Conservation (phyloP, 1,140 invertebrate genomes). For the Drosophila setifemur region DNA sequence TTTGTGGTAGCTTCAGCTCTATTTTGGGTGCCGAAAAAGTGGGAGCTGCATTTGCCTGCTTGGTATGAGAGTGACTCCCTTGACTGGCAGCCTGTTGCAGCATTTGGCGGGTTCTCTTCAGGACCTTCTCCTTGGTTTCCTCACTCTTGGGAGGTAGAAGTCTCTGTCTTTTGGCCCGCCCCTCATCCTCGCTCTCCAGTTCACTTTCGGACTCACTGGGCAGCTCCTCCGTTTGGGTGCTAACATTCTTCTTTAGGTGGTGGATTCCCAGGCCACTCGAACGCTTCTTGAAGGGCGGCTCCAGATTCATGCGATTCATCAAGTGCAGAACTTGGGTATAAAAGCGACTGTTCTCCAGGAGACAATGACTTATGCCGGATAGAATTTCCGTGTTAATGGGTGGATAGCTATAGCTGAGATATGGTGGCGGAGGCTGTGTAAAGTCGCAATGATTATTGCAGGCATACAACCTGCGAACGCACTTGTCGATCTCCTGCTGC, state of each 20-base stretch:
- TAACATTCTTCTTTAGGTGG: background rate
- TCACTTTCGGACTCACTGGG: constrained; percentile 74
- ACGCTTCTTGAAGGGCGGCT: constrained; percentile 88
- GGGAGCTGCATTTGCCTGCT: background rate
- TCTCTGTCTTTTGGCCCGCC: constrained; percentile 84
- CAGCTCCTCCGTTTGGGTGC: constrained; percentile 44
- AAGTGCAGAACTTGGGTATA: constrained; percentile 95
- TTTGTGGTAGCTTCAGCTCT: constrained; percentile 46
- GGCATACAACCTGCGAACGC: constrained; percentile 87
- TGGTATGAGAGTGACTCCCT: background rate
- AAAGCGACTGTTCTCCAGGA: constrained; percentile 90
- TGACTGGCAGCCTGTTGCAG: constrained; percentile 39
- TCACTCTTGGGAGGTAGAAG: background rate
- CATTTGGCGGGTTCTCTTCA: constrained; percentile 53
- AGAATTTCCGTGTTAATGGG: constrained; percentile 88
- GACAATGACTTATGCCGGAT: constrained; percentile 89
- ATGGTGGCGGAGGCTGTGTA: constrained; percentile 88
- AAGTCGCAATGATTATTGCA: constrained; percentile 87
- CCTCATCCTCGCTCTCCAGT: constrained; percentile 86
- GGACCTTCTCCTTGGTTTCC: constrained; percentile 5
- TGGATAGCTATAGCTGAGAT: constrained; percentile 90
- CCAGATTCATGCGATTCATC: constrained; percentile 97
- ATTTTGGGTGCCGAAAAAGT: constrained; percentile 30
- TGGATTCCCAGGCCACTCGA: background rate
- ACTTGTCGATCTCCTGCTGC: constrained; percentile 84